A percentile compares a stretch with the other conserved stretches of the same genome.
Evolutionary conservation across 2,113 vertebrate species (phyloP).

Genomic region (Poeciliopsis prolifica): DNA sequence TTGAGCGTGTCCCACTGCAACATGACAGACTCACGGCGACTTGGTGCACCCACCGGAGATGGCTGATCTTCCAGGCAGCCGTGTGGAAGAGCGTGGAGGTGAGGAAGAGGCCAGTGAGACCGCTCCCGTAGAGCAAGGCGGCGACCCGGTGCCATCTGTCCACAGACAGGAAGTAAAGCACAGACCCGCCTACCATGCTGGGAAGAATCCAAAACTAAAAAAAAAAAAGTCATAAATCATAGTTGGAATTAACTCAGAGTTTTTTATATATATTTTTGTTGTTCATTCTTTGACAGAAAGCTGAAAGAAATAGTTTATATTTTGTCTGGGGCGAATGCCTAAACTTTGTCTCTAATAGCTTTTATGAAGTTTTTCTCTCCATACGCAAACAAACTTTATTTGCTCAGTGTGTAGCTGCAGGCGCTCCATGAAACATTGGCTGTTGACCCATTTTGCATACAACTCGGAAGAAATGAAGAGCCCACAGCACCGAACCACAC

Average conservation of each 20-base stretch:
- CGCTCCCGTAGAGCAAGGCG: constrained; percentile 89
- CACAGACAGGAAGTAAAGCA: constrained; percentile 86
- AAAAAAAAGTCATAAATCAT: neutral
- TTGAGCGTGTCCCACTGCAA: no score
- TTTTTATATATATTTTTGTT: neutral
- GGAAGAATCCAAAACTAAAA: constrained; percentile 90
- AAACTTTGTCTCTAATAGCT: no score
- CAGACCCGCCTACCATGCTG: constrained; percentile 88
- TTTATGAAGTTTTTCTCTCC: no score
- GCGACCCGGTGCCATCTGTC: constrained; percentile 87
- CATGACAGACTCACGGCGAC: no score
- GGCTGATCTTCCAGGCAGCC: constrained; percentile 91
- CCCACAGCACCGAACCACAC: no score
- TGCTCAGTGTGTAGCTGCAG: no score
- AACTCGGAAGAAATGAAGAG: no score
- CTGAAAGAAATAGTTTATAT: neutral
- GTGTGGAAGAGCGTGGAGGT: constrained; percentile 92
- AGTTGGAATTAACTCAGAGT: neutral
- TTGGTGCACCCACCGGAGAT: constrained; percentile 78
- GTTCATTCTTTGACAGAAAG: neutral
- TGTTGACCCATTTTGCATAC: no score
- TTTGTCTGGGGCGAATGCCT: no score
- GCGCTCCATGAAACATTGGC: no score
- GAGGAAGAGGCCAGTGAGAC: constrained; percentile 89
- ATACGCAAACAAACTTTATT: no score